Evolutionary conservation across 2,888 invertebrate species (phyloP), one percentile per base, ranked within the genome.

Genomic region (Stratiomys singularior): DNA sequence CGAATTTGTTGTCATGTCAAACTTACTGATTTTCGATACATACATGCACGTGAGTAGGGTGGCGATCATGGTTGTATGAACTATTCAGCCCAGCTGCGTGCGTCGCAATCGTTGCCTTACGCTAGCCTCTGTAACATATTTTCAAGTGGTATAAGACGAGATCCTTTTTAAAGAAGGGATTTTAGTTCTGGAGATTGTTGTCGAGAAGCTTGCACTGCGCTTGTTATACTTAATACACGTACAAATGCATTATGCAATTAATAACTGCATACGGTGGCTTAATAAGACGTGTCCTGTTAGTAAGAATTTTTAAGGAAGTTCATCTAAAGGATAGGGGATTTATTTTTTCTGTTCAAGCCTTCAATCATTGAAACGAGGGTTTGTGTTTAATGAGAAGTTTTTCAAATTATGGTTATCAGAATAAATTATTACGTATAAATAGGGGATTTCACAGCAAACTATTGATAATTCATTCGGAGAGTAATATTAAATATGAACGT

Each of bases 1-100:
- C 74, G 74, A 74, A 74, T 74, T 37, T 25, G 27, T 30, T 74
- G 74, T 74, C 74, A 74, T 60, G 60, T 21, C 60, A 37, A 44
- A 44, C 11, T 60, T 37, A 27, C 60, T 18, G 69, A 47, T 37
- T 74, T 58, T 30, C 23, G 11, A n/a, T 47, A 13, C 5, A 46
- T 46, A 15, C 21, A 11, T 47, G 11, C 21, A 23, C 21, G 69
- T 52, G 23, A 11, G 74, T n/a, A 58, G 44, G 74, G 74, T 25
- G 60, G 37, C 1, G 15, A 28, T 13, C 11, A 30, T 60, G 21
- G 13, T 9, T 30, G 37, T 9, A 37, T 5, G 37, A 37, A 37
- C 3, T 37, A 37, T 37, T 15, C 23, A 15, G 21, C 44, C 58
- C 74, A 74, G 74, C 58, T 74, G 74, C 56, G n/a, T 23, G 30